Conservation (phyloP, 2,113 vertebrate genomes). For the Pluvialis apricaria region DNA sequence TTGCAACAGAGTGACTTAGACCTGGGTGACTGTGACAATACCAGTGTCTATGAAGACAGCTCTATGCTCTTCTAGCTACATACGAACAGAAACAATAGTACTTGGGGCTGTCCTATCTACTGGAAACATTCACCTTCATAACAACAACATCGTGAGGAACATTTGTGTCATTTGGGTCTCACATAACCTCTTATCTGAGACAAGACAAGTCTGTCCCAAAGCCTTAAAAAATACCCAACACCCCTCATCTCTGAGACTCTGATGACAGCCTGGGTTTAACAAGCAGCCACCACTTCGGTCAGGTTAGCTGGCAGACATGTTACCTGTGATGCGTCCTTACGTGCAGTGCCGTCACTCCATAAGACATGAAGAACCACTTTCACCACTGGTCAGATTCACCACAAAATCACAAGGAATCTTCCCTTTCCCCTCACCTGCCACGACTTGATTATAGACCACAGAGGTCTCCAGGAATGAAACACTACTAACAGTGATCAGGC, state of each 20-base stretch:
- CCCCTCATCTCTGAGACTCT: neutral
- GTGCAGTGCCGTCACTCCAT: neutral
- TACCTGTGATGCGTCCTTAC: accelerated
- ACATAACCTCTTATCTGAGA: neutral
- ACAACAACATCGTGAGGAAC: neutral
- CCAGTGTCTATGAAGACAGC: neutral
- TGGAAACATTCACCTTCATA: neutral
- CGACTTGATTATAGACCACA: neutral
- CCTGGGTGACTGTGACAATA: neutral
- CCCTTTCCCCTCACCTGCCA: neutral
- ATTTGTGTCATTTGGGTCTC: neutral
- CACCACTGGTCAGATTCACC: neutral
- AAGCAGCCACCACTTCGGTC: neutral
- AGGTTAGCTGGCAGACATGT: neutral
- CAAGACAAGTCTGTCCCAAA: neutral
- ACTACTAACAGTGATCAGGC: neutral
- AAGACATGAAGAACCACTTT: neutral
- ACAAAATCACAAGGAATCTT: neutral
- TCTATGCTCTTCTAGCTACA: neutral
- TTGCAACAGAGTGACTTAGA: neutral
- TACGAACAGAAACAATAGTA: neutral
- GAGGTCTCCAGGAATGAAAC: neutral
- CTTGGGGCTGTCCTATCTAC: neutral
- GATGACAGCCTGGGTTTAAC: neutral
- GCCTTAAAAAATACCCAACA: neutral